Evolutionary conservation across 2,113 vertebrate species (phyloP), one percentile per base, ranked within the genome.

Genomic region (Odocoileus virginianus): DNA sequence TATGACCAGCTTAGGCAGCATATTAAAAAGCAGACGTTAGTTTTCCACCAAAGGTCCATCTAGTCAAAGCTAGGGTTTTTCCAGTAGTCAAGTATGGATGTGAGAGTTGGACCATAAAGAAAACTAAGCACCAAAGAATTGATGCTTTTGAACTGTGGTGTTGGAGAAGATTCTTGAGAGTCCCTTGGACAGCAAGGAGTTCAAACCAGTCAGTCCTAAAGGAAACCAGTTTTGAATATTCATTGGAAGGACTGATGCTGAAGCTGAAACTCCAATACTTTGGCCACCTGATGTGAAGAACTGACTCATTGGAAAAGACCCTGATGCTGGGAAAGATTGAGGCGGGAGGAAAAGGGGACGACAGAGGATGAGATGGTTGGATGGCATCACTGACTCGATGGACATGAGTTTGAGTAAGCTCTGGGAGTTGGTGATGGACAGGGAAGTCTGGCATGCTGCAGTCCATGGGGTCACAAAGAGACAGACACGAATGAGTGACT

Each of bases 271-370:
- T 36, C 33, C 33, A 67, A 36, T 36, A 36, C 64, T 67, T 67
- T 21, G 64, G 64, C 33, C 33, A 67, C 16, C 64, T 67, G 8
- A 67, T 67, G 64, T 19, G 33, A 36, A 67, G 33, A 67, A 36
- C 2, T 36, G 64, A 67, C 17, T 36, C 17, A 67, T 11, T 67
- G 16, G 33, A 67, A 67, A 67, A 67, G 64, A 67, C n/a, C 17
- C 8, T 21, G 33, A 67, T 67, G n/a, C 64, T 67, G n/a, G n/a
- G n/a, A 71, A 71, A 71, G n/a, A 23, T 6, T 23, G n/a, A 71
- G 64, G n/a, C 0, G 1, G 67, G n/a, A 71, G 9, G 64, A 71
- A 1, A 71, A 71, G 9, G 17, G 9, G 5, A 71, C 0, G 1
- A 40, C 67, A 40, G n/a, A 71, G 9, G 17, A 36, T 71, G 17